Evolutionary conservation across 2,888 invertebrate genomes (phyloP).

Genomic region (Rotaria magnacalcarata): DNA sequence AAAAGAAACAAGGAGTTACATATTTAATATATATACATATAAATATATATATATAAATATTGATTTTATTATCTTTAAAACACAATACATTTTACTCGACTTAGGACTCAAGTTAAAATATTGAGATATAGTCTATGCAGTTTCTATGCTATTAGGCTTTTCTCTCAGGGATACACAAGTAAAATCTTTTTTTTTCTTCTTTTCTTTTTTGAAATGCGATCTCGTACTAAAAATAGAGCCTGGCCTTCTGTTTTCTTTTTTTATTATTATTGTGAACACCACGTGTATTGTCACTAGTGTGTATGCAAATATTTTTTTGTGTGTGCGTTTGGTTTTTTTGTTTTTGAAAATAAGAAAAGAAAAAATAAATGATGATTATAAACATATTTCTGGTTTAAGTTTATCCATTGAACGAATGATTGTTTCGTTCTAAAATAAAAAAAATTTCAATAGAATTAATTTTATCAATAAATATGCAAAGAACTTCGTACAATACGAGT

Average conservation of each 20-base stretch:
- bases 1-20: constrained; percentile 26
- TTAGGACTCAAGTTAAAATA: neutral
- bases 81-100: neutral
- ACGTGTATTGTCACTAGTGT: constrained; percentile 10
- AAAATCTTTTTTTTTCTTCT: neutral
- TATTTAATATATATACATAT: constrained; percentile 25
- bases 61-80: constrained; percentile 1
- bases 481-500: too few relatives aligned
- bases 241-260: constrained; percentile 1
- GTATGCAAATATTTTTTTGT: constrained; percentile 2
- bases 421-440: neutral
- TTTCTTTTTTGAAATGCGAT: neutral
- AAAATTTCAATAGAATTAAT: constrained; percentile 28
- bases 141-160: neutral
- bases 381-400: neutral
- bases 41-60: neutral
- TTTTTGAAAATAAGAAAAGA: neutral
- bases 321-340: constrained; percentile 14
- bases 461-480: constrained; percentile 48
- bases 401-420: neutral
- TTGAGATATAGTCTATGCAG: neutral
- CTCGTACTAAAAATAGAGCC: neutral
- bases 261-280: constrained; percentile 13
- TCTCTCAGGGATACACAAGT: neutral
- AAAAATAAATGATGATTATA: neutral